Evolutionary conservation across 1,140 invertebrate genomes (phyloP), one percentile per base, ranked within the genome.

Genomic region (Nasonia longicornis): DNA sequence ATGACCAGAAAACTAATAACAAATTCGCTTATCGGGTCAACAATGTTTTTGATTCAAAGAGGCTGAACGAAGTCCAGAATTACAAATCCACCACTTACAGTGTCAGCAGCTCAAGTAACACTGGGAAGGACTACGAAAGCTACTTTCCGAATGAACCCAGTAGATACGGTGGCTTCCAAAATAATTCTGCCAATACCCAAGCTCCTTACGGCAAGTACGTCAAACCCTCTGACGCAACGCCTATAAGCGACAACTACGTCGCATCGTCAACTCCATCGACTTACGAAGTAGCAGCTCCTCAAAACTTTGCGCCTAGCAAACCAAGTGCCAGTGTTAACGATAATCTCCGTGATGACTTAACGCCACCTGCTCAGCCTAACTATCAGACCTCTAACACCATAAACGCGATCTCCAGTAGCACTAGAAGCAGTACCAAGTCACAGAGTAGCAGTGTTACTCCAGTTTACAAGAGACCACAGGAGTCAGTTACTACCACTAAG

Each of bases 141-240:
- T 91, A 92, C 78, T 91, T 91, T 77, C 91, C 91, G 7, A 84
- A 85, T 72, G 89, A 88, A 69, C 86, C 87, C 69, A 89, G 88
- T 22, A 84, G 89, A 83, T 91, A 91, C 77, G 91, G 91, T 12
- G 91, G 89, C 2, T 91, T 92, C 83, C 92, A 92, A 84, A 93
- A 93, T 77, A 92, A 93, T 83, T 84, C 84, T 2, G 79, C 77
- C n/a, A 84, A 26, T 76, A 83, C 83, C 45, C 85, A 85, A 63
- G 85, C 89, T 70, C 88, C 91, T 2, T 91, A 91, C 58, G 89
- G 88, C 29, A 88, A 89, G 71, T 85, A 89, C 10, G 88, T 91
- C 0, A 89, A 88, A 81, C 87, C 89, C 0, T 70, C 83, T 7
- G 84, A 85, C 22, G 86, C 87, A 3, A 89, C 87, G 3, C 90